Conservation (phyloP, 1,140 invertebrate genomes). For the Thrips palmi region DNA sequence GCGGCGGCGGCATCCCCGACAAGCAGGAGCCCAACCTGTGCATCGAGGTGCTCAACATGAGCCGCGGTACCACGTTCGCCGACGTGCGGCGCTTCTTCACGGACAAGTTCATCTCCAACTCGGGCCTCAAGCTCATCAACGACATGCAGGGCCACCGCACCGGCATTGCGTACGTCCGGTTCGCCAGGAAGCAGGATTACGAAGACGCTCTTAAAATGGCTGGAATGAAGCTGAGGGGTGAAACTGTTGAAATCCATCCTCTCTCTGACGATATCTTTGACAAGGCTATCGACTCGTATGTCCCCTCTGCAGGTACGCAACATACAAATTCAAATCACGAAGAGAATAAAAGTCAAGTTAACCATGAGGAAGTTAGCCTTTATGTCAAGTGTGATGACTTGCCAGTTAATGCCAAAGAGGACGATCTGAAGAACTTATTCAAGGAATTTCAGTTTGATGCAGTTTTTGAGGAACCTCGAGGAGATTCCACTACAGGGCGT, state of each 20-base stretch:
- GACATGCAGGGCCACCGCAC: slow-evolving; percentile 57
- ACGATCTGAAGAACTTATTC: slow-evolving; percentile 59
- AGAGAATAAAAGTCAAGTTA: slow-evolving; percentile 9
- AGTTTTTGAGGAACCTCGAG: too few relatives aligned
- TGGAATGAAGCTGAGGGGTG: slow-evolving; percentile 35
- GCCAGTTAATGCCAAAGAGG: slow-evolving; percentile 53
- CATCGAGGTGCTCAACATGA: slow-evolving; percentile 49
- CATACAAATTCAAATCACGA: neutral
- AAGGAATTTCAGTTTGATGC: slow-evolving; percentile 43
- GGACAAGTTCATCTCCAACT: slow-evolving; percentile 54
- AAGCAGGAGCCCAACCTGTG: slow-evolving; percentile 27
- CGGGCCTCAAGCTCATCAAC: slow-evolving; percentile 70
- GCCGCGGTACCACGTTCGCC: slow-evolving; percentile 43
- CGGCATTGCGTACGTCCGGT: slow-evolving; percentile 63
- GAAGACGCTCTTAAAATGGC: slow-evolving; percentile 43
- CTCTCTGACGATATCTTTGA: slow-evolving; percentile 44
- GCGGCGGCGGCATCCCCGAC: too few relatives aligned
- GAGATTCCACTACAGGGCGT: slow-evolving; percentile 38
- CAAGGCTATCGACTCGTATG: slow-evolving; percentile 39
- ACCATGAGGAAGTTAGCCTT: slow-evolving; percentile 22
- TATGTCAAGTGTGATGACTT: slow-evolving; percentile 32
- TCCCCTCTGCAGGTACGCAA: slow-evolving; percentile 18
- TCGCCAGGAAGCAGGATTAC: slow-evolving; percentile 44
- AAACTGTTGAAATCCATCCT: slow-evolving; percentile 35
- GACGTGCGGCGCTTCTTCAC: slow-evolving; percentile 66